phyloP scores from a whole-genome alignment of 2,797 vertebrate genomes.

The Ptychadena robeensis region DNA sequence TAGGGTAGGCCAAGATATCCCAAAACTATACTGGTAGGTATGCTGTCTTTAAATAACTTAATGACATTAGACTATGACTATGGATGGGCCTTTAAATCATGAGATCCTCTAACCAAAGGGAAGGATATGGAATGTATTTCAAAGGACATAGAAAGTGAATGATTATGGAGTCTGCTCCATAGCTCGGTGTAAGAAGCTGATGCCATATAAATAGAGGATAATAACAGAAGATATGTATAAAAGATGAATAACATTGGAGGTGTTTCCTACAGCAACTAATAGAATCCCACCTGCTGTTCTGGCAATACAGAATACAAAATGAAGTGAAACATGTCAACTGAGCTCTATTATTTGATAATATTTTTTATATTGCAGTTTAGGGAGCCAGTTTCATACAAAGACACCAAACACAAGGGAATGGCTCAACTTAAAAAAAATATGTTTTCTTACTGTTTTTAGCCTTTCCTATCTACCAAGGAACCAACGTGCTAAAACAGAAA shows the following conservation, averaged over 20 bases:
- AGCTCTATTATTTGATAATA: background rate
- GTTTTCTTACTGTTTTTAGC: slow-evolving; percentile 54
- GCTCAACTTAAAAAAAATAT: slow-evolving; percentile 21
- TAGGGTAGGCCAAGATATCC: too few species aligned
- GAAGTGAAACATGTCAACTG: background rate
- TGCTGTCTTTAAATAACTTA: too few species aligned
- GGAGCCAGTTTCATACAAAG: background rate
- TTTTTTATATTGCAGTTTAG: background rate
- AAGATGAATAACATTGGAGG: background rate
- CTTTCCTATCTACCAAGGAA: slow-evolving; percentile 65
- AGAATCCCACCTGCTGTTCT: slow-evolving; percentile 31
- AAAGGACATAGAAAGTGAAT: too few species aligned
- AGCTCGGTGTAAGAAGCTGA: too few species aligned
- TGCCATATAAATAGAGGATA: too few species aligned
- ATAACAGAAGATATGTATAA: background rate
- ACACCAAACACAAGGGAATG: background rate
- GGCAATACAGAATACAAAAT: background rate
- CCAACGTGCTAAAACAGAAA: slow-evolving; percentile 76
- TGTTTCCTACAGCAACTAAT: slow-evolving; percentile 8
- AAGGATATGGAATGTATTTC: too few species aligned
- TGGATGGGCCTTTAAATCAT: too few species aligned
- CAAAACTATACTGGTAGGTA: too few species aligned
- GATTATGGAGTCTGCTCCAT: too few species aligned
- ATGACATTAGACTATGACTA: too few species aligned
- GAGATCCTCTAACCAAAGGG: too few species aligned